Evolutionary conservation across 2,888 invertebrate genomes (phyloP), one percentile per base, ranked within the genome.

Genomic region (Athrips mouffetella): DNA sequence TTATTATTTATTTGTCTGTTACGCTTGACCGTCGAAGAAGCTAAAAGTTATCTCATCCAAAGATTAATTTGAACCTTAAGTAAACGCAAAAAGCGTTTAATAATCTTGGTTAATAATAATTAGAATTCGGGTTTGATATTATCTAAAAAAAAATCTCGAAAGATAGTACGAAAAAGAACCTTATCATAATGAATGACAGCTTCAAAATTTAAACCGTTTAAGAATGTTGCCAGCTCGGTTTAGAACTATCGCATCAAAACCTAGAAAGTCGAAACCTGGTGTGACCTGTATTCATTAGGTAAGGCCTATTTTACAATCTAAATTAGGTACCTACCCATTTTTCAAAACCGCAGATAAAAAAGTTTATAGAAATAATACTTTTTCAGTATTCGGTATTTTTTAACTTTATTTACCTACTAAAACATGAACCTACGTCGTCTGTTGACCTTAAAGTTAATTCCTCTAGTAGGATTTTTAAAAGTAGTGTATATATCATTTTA

Each of bases 41-140:
- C 54, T 8, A 55, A 51, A 52, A 41, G 40, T 51, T 58, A 58
- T 56, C 57, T 58, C 27, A 15, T n/a, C n/a, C n/a, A n/a, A n/a
- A n/a, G n/a, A n/a, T n/a, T 20, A 37, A 40, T 20, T 20, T 20
- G 8, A 41, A 41, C 41, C 40, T 40, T 40, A 25, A 13, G 11
- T 3, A 20, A 40, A 33, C 13, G 15, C 2, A 15, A 33, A 33
- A 16, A 15, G 15, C 2, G 15, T 13, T 7, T 13, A n/a, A 1
- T 13, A 7, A n/a, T 33, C 16, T 8, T 6, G 33, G 16, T 3
- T 33, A 16, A 16, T 33, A 16, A 13, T n/a, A n/a, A n/a, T n/a
- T n/a, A n/a, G n/a, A n/a, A 31, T 3, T 31, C 16, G 2, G 8
- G 6, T 16, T 16, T 33, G 15, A 33, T 16, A 33, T 29, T 11